phyloP scores from a whole-genome alignment of 2,797 vertebrate species.

The Pipistrellus pipistrellus region DNA sequence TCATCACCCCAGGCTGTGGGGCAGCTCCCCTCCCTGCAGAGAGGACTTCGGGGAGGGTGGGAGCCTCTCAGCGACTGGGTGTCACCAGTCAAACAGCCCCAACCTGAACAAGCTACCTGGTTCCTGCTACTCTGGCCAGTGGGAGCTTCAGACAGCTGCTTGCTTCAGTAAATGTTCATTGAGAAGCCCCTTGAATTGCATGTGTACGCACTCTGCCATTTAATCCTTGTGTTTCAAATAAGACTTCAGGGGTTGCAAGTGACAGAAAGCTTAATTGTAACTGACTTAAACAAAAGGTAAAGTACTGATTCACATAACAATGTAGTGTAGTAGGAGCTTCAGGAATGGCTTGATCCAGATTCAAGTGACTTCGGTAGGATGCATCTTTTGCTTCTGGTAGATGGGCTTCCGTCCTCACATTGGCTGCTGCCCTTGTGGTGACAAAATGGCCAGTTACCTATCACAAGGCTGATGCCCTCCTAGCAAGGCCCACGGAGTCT shows the following conservation, averaged over 20 bases:
- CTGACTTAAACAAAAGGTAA: background rate
- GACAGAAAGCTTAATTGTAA: background rate
- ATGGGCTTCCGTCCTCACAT: background rate
- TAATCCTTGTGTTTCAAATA: background rate
- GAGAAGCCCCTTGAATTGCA: background rate
- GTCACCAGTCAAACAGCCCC: background rate
- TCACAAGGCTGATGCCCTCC: background rate
- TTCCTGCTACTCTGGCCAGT: background rate
- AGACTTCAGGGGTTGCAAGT: background rate
- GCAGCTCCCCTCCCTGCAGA: background rate
- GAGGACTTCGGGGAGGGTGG: background rate
- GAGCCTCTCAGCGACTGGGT: background rate
- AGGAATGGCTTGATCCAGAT: slow-evolving; percentile 2
- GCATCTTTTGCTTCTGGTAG: background rate
- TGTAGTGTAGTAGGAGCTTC: background rate
- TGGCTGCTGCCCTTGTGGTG: background rate
- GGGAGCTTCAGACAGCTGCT: background rate
- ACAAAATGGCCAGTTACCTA: background rate
- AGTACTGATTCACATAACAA: background rate
- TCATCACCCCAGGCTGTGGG: no score
- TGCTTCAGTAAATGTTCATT: background rate
- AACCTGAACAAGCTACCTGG: background rate
- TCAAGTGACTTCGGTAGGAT: background rate
- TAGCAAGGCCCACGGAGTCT: background rate
- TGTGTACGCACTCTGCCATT: background rate